Percentiles rank a stretch among this genome's conserved stretches.
phyloP scores from a whole-genome alignment of 2,113 vertebrate species.

The Propithecus coquereli region DNA sequence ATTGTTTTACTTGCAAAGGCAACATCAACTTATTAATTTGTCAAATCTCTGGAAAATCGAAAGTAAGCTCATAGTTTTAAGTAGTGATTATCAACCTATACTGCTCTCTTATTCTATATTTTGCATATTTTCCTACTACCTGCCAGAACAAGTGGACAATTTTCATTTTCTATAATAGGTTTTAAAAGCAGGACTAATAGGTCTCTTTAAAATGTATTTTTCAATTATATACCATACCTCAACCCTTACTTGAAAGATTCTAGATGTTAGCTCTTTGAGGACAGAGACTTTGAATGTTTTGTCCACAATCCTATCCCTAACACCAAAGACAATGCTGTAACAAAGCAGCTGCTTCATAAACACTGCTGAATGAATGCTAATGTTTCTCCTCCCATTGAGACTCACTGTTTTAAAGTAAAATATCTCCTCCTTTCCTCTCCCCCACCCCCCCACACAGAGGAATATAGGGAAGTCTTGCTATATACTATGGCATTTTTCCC shows the following conservation, averaged over 20 bases:
- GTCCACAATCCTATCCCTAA: not conserved
- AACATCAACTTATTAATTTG: constrained; percentile 66
- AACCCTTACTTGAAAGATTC: not conserved
- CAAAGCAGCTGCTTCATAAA: not conserved
- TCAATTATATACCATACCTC: not conserved
- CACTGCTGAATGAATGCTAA: not conserved
- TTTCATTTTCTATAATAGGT: not conserved
- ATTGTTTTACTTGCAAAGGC: constrained; percentile 75
- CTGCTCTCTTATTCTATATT: not conserved
- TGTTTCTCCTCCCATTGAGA: not conserved
- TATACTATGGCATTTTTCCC: not conserved
- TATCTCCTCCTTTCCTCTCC: not conserved
- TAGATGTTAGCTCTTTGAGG: not conserved
- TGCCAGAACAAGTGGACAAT: not conserved
- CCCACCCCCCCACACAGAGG: too few relatives aligned
- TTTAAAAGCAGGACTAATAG: not conserved
- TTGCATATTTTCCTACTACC: not conserved
- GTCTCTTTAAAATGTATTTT: constrained; percentile 11
- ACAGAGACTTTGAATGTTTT: not conserved
- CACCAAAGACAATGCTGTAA: not conserved
- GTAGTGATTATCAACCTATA: not conserved
- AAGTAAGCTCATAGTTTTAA: constrained; percentile 40
- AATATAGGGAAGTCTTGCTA: not conserved
- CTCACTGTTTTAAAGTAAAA: not conserved
- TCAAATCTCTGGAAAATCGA: constrained; percentile 55